These are phyloP conservation scores for Thysanoteuthis rhombus DNA, from an alignment of 2,888 invertebrate genomes.

Conservation along the genomic window DNA sequence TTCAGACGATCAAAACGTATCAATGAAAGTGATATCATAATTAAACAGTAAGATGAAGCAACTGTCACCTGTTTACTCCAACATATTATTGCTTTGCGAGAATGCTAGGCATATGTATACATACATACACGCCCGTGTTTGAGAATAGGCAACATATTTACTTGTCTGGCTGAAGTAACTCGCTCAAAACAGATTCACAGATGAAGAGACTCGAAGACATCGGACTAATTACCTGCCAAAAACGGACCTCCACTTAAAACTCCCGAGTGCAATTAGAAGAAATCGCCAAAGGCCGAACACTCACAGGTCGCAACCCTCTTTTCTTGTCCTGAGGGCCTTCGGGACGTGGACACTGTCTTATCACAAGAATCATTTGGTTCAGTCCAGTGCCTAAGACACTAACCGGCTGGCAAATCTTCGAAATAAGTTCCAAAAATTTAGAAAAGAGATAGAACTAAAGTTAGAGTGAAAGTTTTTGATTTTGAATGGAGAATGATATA, in stretches of 20 bases:
- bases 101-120: too few relatives aligned
- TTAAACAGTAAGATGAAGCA: too few relatives aligned
- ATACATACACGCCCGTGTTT: background rate
- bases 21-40: too few relatives aligned
- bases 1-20: too few relatives aligned
- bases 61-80: too few relatives aligned
- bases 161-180: background rate
- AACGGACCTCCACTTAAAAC: background rate
- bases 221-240: background rate
- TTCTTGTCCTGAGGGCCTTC: background rate
- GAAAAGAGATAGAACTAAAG: background rate
- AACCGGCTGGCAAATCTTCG: background rate
- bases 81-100: too few relatives aligned
- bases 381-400: background rate
- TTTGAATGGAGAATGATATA: background rate
- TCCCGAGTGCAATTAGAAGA: background rate
- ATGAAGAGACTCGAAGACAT: background rate
- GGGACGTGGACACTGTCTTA: background rate
- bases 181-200: background rate
- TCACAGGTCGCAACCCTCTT: background rate
- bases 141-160: background rate
- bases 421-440: background rate
- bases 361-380: background rate
- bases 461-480: background rate
- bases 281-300: background rate